phyloP scores from a whole-genome alignment of 1,140 invertebrate genomes.

The Zaprionus lachaisei region DNA sequence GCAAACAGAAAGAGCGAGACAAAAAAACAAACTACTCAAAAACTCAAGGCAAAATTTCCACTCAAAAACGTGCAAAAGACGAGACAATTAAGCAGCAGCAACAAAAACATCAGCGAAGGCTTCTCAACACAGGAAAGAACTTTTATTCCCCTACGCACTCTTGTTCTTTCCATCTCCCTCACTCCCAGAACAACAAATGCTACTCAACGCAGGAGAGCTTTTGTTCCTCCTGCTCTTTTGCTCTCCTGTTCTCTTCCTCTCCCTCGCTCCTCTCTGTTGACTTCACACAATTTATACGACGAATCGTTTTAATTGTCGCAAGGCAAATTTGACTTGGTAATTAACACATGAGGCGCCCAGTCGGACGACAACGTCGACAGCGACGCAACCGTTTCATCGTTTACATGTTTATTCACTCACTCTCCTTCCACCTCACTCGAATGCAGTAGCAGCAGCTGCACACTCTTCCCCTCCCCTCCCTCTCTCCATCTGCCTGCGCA shows the following conservation, averaged over 20 bases:
- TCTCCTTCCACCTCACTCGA: neutral
- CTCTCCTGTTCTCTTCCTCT: neutral
- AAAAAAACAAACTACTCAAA: constrained; percentile 1
- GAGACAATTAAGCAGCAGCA: neutral
- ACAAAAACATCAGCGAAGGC: neutral
- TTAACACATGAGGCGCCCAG: constrained; percentile 65
- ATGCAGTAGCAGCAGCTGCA: constrained; percentile 7
- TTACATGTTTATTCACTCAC: constrained; percentile 22
- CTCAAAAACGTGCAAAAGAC: neutral
- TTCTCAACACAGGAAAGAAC: neutral
- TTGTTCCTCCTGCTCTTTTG: neutral
- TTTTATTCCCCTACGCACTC: neutral
- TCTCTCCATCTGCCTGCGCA: neutral
- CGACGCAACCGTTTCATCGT: constrained; percentile 15
- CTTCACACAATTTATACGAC: constrained; percentile 6
- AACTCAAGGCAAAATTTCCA: constrained; percentile 11
- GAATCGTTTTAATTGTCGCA: constrained; percentile 65
- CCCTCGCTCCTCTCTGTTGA: neutral
- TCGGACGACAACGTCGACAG: constrained; percentile 11
- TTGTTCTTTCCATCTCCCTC: neutral
- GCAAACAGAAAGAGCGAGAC: neutral
- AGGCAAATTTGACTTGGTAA: constrained; percentile 78
- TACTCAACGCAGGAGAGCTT: neutral
- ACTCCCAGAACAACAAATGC: neutral
- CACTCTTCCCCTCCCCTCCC: neutral